phyloP scores from a whole-genome alignment of 2,888 invertebrate genomes.

The Lasiommata megera region DNA sequence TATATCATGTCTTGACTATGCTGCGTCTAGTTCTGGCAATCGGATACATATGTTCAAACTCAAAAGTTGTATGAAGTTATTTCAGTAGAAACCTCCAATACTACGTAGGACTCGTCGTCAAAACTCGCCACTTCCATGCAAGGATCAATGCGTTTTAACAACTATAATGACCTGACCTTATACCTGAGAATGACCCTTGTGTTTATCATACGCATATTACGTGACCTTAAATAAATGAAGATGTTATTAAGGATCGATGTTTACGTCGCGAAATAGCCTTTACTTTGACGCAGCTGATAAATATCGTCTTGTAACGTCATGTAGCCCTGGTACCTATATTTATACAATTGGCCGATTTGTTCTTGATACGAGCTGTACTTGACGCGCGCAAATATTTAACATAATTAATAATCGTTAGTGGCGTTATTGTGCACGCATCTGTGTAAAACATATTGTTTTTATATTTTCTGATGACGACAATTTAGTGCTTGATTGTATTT shows the following conservation, averaged over 20 bases:
- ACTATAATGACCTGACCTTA: too few species aligned
- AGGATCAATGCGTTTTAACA: too few species aligned
- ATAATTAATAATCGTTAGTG: not conserved
- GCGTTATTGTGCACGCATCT: not conserved
- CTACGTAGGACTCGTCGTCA: too few species aligned
- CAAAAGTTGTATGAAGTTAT: too few species aligned
- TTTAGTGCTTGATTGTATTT: not conserved
- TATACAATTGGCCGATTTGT: conserved; percentile 13
- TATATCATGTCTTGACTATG: too few species aligned
- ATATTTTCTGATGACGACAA: not conserved
- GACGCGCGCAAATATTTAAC: not conserved
- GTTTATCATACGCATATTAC: not conserved
- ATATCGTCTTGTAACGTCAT: not conserved
- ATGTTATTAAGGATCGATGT: conserved; percentile 4
- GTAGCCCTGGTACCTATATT: conserved; percentile 8
- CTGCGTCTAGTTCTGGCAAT: too few species aligned
- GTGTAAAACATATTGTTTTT: not conserved
- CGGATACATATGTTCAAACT: too few species aligned
- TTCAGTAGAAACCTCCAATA: too few species aligned
- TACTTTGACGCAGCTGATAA: not conserved
- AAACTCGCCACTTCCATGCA: too few species aligned
- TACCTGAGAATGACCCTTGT: too few species aligned
- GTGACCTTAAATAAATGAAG: not conserved
- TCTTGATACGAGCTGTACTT: conserved; percentile 19
- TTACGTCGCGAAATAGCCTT: conserved; percentile 1